These are phyloP conservation scores for Megalops atlanticus DNA, from an alignment of 2,113 vertebrate genomes.

Conservation along the genomic window DNA sequence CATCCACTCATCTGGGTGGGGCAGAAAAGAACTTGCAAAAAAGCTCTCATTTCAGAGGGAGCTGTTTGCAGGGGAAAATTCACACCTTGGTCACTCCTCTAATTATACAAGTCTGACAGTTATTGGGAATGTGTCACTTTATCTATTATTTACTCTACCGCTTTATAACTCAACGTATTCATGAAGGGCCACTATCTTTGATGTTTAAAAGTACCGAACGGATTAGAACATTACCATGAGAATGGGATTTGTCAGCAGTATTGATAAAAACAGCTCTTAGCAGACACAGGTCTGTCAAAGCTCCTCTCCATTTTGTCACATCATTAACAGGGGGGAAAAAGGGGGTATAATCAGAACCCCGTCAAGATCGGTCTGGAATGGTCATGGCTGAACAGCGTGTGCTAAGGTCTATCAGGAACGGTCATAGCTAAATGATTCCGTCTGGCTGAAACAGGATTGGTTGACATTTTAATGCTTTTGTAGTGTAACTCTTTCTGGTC, in stretches of 20 bases:
- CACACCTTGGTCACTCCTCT: conserved; percentile 27
- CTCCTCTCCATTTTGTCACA: conserved; percentile 10
- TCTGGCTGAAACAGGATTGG: background rate
- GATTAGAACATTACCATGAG: conserved; percentile 44
- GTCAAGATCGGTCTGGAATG: background rate
- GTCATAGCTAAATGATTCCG: background rate
- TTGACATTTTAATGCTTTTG: background rate
- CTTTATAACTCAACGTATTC: conserved; percentile 30
- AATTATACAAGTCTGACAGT: conserved; percentile 28
- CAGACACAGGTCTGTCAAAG: conserved; percentile 5
- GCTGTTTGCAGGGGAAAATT: background rate
- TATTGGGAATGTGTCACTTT: conserved; percentile 34
- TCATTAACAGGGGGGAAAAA: background rate
- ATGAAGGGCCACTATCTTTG: conserved; percentile 29
- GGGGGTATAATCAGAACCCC: background rate
- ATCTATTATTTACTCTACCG: conserved; percentile 34
- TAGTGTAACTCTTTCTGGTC: background rate
- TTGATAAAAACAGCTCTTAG: conserved; percentile 34
- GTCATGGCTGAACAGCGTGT: background rate
- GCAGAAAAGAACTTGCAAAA: background rate
- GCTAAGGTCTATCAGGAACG: conserved; percentile 7
- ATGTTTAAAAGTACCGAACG: conserved; percentile 37
- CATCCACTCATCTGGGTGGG: background rate
- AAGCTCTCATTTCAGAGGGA: background rate
- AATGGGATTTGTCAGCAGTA: conserved; percentile 47